Base-by-base conservation (phyloP, 2,797 vertebrate genomes). In the Cryptoprocta ferox region DNA sequence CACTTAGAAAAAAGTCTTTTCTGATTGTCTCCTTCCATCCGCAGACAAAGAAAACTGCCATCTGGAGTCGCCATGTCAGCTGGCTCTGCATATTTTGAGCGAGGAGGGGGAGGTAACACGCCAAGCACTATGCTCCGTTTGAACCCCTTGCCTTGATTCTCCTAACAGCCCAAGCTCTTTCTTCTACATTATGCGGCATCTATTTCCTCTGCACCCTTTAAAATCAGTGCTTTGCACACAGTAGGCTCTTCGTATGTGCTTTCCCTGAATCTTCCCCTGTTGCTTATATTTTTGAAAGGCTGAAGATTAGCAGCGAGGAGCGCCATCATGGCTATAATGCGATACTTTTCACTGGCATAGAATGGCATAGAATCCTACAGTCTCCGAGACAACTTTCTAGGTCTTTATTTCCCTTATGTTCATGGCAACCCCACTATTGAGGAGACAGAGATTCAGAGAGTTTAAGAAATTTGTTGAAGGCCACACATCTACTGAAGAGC, bases 1-100 rank as follows among this genome's bases (percentile, higher is more conserved):
- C 26, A 50, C 37, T 71, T 30, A 59, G 5, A 28, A 26, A 71
- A 63, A 59, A 24, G 8, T 80, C 68, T 65, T 65, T 95, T 95
- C 66, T 86, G 37, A 91, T 87, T 53, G 37, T 28, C 21, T 91
- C 42, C 16, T 96, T 95, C 86, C 80, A 83, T n/a, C 56, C 73
- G n/a, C 70, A 94, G 91, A 91, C 86, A 93, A 93, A 97, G 65
- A 87, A 88, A 86, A n/a, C 28, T 28, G 24, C 70, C 93, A 94
- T 75, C 86, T 90, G 83, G 63, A 75, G 11, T 26, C 1, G 6
- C 79, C 30, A 63, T 0, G 11, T 37, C 68, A 37, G 21, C 68
- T 1, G 3, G 35, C 42, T 53, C 66, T 21, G 14, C 42, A 6
- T 42, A 39, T 66, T 94, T 61, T 61, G 26, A 39, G 82, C 18